Conservation (phyloP, 2,888 invertebrate genomes). For the Meiosimyza platycephala region DNA sequence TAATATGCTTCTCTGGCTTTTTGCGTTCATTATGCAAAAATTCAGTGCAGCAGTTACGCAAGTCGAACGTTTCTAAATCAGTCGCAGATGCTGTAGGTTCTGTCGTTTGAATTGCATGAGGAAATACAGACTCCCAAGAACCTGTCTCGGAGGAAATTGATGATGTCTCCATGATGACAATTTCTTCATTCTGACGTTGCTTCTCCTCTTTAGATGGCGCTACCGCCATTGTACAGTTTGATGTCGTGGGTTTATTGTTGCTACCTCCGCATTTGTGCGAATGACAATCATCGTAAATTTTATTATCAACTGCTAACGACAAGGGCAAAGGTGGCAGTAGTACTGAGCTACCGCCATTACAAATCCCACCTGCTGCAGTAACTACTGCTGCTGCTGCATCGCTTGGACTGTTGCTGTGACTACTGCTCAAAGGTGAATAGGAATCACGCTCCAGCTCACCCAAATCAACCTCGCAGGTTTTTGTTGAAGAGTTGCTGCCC, state of each 20-base stretch:
- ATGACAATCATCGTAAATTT: constrained; percentile 49
- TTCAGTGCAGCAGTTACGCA: constrained; percentile 68
- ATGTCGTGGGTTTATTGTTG: constrained; percentile 13
- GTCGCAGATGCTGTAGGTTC: background rate
- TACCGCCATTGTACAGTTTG: constrained; percentile 40
- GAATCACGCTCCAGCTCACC: constrained; percentile 66
- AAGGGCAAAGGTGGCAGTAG: constrained; percentile 37
- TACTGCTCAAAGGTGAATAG: constrained; percentile 62
- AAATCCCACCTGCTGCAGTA: constrained; percentile 39
- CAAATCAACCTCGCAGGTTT: constrained; percentile 64
- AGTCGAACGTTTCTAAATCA: constrained; percentile 44
- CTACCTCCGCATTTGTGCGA: background rate
- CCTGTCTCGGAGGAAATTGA: constrained; percentile 75
- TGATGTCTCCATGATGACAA: constrained; percentile 73
- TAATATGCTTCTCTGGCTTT: constrained; percentile 27
- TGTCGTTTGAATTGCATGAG: constrained; percentile 52
- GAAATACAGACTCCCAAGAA: constrained; percentile 75
- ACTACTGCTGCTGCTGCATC: constrained; percentile 36
- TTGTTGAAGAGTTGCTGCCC: constrained; percentile 56
- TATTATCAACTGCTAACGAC: constrained; percentile 52
- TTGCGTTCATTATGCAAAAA: constrained; percentile 67
- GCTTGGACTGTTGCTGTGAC: constrained; percentile 58
- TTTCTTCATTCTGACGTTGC: constrained; percentile 73
- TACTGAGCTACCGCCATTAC: constrained; percentile 42
- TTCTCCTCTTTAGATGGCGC: constrained; percentile 71